These are phyloP conservation scores for Rhabdornis inornatus DNA, from an alignment of 2,113 vertebrate species.

Conservation along the genomic window DNA sequence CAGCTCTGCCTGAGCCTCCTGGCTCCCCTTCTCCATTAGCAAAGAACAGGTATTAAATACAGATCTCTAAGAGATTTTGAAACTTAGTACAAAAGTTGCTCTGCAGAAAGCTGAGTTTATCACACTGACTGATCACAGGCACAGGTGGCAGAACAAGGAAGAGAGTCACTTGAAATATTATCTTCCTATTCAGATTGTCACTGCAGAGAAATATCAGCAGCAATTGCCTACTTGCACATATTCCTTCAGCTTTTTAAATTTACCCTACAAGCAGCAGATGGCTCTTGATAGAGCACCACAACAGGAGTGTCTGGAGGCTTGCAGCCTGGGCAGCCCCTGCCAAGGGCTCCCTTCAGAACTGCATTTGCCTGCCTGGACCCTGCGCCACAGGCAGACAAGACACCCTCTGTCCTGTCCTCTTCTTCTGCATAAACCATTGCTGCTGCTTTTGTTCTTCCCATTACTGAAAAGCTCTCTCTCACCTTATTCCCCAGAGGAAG, in stretches of 20 bases:
- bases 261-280: not conserved
- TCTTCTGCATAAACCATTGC: accelerated
- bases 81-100: not conserved
- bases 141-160: not conserved
- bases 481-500: not conserved
- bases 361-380: accelerated
- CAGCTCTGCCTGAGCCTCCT: not conserved
- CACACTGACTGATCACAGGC: not conserved
- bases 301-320: not conserved
- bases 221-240: not conserved
- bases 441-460: not conserved
- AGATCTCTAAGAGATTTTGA: not conserved
- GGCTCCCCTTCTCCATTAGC: not conserved
- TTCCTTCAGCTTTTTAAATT: not conserved
- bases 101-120: not conserved
- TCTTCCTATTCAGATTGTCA: not conserved
- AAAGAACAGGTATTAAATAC: not conserved
- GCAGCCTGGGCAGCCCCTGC: not conserved
- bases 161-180: not conserved
- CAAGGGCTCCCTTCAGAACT: not conserved
- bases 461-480: not conserved
- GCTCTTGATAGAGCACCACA: accelerated
- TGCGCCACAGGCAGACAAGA: not conserved
- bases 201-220: not conserved
- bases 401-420: not conserved